Conservation (phyloP, 2,888 invertebrate species). For the Drosophila flavopinicola region DNA sequence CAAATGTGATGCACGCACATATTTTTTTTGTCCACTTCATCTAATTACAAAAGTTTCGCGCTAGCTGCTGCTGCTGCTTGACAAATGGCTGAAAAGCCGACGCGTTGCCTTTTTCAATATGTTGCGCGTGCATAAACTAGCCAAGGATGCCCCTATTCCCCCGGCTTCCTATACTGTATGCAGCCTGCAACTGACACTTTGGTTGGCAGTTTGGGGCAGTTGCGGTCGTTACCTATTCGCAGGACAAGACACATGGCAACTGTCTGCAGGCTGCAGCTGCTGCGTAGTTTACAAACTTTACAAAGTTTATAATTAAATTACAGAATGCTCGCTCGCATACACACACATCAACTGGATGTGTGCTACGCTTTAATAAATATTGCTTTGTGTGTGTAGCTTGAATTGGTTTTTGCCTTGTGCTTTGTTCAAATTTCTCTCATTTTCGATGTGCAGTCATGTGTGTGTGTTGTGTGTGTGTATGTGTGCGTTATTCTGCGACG, state of each 20-base stretch:
- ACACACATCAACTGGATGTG: slow-evolving; percentile 28
- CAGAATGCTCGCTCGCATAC: slow-evolving; percentile 47
- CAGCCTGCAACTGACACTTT: slow-evolving; percentile 52
- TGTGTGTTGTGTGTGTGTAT: slow-evolving; percentile 21
- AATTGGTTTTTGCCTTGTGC: slow-evolving; percentile 56
- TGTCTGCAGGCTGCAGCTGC: slow-evolving; percentile 55
- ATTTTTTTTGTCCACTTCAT: slow-evolving; percentile 49
- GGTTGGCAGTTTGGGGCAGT: slow-evolving; percentile 18
- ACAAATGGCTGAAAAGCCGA: slow-evolving; percentile 60
- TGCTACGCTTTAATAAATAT: slow-evolving; percentile 45
- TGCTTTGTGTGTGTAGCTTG: slow-evolving; percentile 32
- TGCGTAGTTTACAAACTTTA: slow-evolving; percentile 75
- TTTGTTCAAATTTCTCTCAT: slow-evolving; percentile 52
- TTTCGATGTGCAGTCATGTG: slow-evolving; percentile 32
- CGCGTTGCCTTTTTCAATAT: slow-evolving; percentile 69
- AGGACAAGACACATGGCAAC: slow-evolving; percentile 30
- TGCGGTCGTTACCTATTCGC: slow-evolving; percentile 44
- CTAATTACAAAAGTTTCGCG: slow-evolving; percentile 69
- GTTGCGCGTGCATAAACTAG: slow-evolving; percentile 61
- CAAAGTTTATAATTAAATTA: slow-evolving; percentile 83
- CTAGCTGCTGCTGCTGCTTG: slow-evolving; percentile 39
- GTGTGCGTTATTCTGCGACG: slow-evolving; percentile 54
- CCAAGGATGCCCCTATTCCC: slow-evolving; percentile 1
- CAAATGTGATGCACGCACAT: slow-evolving; percentile 28
- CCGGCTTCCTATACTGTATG: slow-evolving; percentile 9